These are phyloP conservation scores for Gephyroberyx darwinii DNA, from an alignment of 2,797 vertebrate genomes.

Conservation along the genomic window DNA sequence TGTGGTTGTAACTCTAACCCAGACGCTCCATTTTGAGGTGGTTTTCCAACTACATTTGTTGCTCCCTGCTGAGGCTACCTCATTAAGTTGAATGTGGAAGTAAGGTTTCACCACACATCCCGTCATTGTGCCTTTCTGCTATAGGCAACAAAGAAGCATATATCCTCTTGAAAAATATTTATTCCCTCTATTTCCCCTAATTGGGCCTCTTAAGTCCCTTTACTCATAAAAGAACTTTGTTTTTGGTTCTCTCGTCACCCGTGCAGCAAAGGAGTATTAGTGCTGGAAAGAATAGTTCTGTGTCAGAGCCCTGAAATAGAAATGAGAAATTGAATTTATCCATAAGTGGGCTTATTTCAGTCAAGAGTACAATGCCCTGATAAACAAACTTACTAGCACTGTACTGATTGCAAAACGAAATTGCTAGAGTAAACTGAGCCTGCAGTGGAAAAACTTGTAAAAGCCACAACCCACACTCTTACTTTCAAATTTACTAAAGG, in stretches of 20 bases:
- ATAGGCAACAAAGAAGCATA: constrained; percentile 33
- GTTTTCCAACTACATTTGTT: constrained; percentile 57
- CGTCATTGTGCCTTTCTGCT: constrained; percentile 27
- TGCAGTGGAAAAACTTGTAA: constrained; percentile 17
- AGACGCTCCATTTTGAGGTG: constrained; percentile 49
- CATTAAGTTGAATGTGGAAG: constrained; percentile 66
- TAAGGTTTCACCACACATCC: constrained; percentile 36
- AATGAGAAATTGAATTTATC: constrained; percentile 21
- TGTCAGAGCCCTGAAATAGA: constrained; percentile 18
- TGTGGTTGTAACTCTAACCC: constrained; percentile 56
- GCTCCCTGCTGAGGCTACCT: constrained; percentile 63
- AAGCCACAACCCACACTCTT: constrained; percentile 19
- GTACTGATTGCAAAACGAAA: constrained; percentile 15
- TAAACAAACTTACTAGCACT: constrained; percentile 16
- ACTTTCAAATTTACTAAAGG: constrained; percentile 27
- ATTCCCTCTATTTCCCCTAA: constrained; percentile 16
- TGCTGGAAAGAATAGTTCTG: background rate
- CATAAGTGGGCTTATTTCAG: constrained; percentile 23
- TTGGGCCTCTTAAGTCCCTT: constrained; percentile 24
- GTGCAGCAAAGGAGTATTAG: background rate
- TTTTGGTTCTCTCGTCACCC: constrained; percentile 8
- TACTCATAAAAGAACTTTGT: constrained; percentile 13
- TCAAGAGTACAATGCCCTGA: constrained; percentile 10
- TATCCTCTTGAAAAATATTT: constrained; percentile 28
- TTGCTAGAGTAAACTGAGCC: constrained; percentile 17